phyloP scores from a whole-genome alignment of 2,888 invertebrate genomes.

The Sarcophaga variegata region DNA sequence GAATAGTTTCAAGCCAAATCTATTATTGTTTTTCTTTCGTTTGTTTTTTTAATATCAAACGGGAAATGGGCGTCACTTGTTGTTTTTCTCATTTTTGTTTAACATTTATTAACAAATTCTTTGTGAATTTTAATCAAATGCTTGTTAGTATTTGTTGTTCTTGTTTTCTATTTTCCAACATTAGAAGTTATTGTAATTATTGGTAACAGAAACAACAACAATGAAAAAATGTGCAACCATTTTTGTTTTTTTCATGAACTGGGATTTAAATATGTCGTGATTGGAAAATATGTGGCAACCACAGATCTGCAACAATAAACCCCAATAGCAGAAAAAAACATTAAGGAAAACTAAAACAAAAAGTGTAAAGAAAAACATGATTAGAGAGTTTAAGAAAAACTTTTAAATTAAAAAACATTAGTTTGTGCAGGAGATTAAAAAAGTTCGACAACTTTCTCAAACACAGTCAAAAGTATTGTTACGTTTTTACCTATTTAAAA shows the following conservation, averaged over 20 bases:
- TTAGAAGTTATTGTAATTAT: slow-evolving; percentile 59
- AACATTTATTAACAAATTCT: slow-evolving; percentile 50
- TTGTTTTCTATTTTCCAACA: slow-evolving; percentile 3
- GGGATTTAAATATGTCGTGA: slow-evolving; percentile 36
- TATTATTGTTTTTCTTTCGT: neutral
- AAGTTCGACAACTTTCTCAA: no score
- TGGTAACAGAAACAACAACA: slow-evolving; percentile 18
- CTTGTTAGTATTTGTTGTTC: slow-evolving; percentile 22
- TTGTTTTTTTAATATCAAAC: slow-evolving; percentile 5
- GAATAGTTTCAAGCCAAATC: neutral
- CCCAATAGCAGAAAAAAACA: neutral
- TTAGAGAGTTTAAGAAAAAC: neutral
- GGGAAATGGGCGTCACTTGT: slow-evolving; percentile 63
- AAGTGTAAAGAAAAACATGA: neutral
- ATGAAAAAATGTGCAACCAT: slow-evolving; percentile 34
- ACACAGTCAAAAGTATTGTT: no score
- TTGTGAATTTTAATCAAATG: slow-evolving; percentile 59
- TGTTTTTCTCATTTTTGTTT: neutral
- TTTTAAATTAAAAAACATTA: no score
- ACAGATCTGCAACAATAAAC: neutral
- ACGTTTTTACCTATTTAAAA: no score
- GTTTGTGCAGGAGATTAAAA: no score
- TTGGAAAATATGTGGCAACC: slow-evolving; percentile 9
- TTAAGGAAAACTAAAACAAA: neutral
- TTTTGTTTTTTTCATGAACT: slow-evolving; percentile 12